Evolutionary conservation across 2,113 vertebrate species (phyloP), one percentile per base, ranked within the genome.

Genomic region (Zosterops lateralis): DNA sequence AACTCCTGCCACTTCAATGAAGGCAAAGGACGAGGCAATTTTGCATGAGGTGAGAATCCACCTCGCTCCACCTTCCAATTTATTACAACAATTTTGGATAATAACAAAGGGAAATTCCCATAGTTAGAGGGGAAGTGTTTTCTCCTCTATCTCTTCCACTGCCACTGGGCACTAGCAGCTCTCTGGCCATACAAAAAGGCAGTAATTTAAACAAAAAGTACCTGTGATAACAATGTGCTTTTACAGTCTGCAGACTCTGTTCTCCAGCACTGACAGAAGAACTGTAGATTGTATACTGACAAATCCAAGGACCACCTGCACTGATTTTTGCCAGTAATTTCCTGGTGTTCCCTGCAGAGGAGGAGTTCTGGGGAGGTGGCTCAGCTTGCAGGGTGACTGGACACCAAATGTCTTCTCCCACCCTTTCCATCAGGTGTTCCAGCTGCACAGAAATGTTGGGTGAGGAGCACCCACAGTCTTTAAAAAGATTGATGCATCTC

Each of bases 321-420:
- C 12, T 14, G 44, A 42, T 8, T 72, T 85, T 65, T 90, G 20
- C 16, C 1, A 1, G 17, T 29, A 48, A 51, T 83, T 72, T 80
- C 17, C n/a, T 5, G 3, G 7, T 71, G 40, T 5, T 62, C 5
- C 12, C 22, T 0, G 0, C 4, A 53, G 62, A 71, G 31, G 20
- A 81, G 26, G 8, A 77, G 57, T 34, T 79, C 53, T 67, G 62
- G 14, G 32, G 5, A 56, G 34, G 13, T 14, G 22, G 22, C 19
- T 74, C 57, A 47, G 6, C 47, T 77, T 53, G 24, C 28, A 65
- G 25, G 9, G 11, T 32, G 20, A 13, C 50, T 42, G 44, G 9
- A 32, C 14, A 31, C 10, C 15, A 47, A 8, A 15, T 48, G 5
- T 75, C 40, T 75, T 89, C 65, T 89, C 65, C 38, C 34, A 66